Base-by-base conservation (phyloP, 2,888 invertebrate genomes). In the Platycheirus albimanus region DNA sequence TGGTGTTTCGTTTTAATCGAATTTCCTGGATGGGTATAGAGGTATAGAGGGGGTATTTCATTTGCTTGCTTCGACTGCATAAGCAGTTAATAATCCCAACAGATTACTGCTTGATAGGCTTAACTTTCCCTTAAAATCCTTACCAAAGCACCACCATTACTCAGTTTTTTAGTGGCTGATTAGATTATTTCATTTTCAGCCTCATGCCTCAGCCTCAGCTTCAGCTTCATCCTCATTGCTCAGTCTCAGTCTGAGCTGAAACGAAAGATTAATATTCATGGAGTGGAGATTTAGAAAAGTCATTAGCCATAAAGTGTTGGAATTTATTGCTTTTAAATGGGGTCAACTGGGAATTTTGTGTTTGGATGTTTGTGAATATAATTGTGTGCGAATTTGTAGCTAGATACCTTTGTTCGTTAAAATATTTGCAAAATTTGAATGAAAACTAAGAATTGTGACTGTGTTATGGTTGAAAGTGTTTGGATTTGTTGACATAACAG, bases 71-170 rank as follows among this genome's bases (percentile, higher is more conserved):
- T 41, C 56, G n/a, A 33, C 49, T 66, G 43, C 51, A 58, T 75
- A 67, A 75, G 63, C 51, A 71, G 72, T 78, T 72, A 72, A 78
- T 78, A 78, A 78, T 78, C 78, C 20, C 13, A 13, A 13, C 17
- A 67, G 70, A 77, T 78, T 78, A 78, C 61, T 38, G 28, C 58
- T 33, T 61, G 38, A 72, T 61, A 58, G 45, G 78, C 66, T 72
- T 66, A 78, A 66, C 36, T 58, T 51, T 54, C 11, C 43, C 51
- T 51, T 64, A 49, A 63, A 49, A 43, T 47, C 63, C 52, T 70
- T 45, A 24, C 54, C 15, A 24, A 70, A 63, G 63, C 41, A 58
- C 30, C 10, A 47, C 24, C 70, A 70, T 71, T 71, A 77, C 56
- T 71, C 66, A 72, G 36, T 49, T 63, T 67, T n/a, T 61, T 63